Evolutionary conservation across 2,797 vertebrate species (phyloP).

Genomic region (Argya squamiceps): DNA sequence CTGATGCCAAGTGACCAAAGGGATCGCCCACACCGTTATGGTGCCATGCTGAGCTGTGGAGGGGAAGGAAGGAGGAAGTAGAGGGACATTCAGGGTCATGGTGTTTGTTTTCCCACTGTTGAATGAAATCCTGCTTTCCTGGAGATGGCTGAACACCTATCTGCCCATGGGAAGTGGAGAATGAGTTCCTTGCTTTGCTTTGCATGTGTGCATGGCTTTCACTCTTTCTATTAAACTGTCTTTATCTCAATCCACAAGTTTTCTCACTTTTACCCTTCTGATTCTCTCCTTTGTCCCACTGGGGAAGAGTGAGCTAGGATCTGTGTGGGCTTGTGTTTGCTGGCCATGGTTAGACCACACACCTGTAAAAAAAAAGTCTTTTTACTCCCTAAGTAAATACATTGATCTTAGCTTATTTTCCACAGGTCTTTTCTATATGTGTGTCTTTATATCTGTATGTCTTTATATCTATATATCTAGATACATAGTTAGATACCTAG

Average conservation of each 20-base stretch:
- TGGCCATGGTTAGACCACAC: neutral
- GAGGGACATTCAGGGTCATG: fast-evolving
- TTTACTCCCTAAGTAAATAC: neutral
- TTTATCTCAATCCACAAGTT: neutral
- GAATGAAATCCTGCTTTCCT: fast-evolving
- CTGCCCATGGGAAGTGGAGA: neutral
- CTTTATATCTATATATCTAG: too few relatives aligned
- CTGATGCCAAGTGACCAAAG: neutral
- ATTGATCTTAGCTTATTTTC: neutral
- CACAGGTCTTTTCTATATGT: neutral
- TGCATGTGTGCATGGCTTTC: neutral
- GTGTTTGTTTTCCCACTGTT: neutral
- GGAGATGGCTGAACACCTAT: neutral
- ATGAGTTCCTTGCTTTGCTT: neutral
- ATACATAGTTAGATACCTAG: too few relatives aligned
- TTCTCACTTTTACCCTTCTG: neutral
- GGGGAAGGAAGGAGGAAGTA: neutral
- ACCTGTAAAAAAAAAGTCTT: neutral
- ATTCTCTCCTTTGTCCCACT: neutral
- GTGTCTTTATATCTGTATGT: neutral
- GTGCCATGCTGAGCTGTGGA: neutral
- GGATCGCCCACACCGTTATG: neutral
- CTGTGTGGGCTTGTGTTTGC: neutral
- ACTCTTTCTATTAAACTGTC: neutral
- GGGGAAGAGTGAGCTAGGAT: fast-evolving